Conservation (phyloP, 2,113 vertebrate species). For the Corythaixoides concolor region DNA sequence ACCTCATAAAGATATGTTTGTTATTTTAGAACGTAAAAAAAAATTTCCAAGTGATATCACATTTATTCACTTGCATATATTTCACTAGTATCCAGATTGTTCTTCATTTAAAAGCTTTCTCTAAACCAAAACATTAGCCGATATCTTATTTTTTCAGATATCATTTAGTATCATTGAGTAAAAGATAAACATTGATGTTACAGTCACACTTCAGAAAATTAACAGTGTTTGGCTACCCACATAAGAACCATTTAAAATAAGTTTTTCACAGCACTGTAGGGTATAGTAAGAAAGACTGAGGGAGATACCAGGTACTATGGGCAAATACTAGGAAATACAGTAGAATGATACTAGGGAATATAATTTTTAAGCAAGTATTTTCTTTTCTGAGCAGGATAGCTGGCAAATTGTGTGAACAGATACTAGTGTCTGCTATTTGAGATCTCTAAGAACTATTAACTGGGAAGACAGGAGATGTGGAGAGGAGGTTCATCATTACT, state of each 20-base stretch:
- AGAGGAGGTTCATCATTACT: not conserved
- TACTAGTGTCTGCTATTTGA: not conserved
- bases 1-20: constrained; percentile 3
- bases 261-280: not conserved
- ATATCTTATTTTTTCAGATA: not conserved
- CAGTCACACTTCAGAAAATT: not conserved
- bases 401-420: not conserved
- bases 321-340: not conserved
- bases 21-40: constrained; percentile 3
- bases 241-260: not conserved
- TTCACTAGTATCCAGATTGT: not conserved
- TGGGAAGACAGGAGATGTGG: not conserved
- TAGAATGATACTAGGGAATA: not conserved
- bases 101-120: not conserved
- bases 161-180: not conserved
- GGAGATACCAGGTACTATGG: not conserved
- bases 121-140: not conserved
- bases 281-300: not conserved
- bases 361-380: not conserved
- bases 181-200: not conserved
- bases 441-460: not conserved
- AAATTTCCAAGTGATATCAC: not conserved
- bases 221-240: not conserved
- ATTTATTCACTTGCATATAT: not conserved
- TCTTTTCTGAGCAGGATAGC: not conserved